These are phyloP conservation scores for Pristis pectinata DNA, from an alignment of 2,797 vertebrate genomes.

Conservation along the genomic window DNA sequence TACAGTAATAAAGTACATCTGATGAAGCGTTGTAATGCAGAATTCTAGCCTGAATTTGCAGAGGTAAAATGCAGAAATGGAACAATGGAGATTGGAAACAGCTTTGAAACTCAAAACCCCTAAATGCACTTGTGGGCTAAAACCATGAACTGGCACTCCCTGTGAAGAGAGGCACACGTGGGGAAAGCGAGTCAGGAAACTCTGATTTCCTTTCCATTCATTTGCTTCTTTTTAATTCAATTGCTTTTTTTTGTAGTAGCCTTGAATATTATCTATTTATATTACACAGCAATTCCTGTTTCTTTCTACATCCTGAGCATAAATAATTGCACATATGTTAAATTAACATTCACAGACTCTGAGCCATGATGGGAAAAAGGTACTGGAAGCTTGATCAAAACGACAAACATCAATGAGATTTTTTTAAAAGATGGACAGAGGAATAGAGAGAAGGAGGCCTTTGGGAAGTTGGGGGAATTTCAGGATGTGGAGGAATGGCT, in stretches of 20 bases:
- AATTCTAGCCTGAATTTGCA: background rate
- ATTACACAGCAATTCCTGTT: background rate
- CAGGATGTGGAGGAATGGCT: background rate
- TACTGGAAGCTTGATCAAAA: background rate
- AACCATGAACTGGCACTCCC: background rate
- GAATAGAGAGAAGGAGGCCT: background rate
- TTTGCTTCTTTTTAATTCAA: background rate
- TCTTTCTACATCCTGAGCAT: slow-evolving; percentile 20
- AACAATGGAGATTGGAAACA: background rate
- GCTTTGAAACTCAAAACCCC: background rate
- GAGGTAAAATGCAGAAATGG: background rate
- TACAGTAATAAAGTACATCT: background rate
- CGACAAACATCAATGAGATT: no score
- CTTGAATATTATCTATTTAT: background rate
- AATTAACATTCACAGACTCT: background rate
- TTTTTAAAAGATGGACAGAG: background rate
- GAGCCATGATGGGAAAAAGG: background rate
- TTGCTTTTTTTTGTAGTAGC: background rate
- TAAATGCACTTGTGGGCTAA: background rate
- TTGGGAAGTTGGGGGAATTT: background rate
- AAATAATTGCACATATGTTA: background rate
- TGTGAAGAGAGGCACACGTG: background rate
- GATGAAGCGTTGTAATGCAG: background rate
- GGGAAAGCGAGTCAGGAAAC: background rate
- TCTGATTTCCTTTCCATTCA: background rate